These are phyloP conservation scores for Cheilosia impressa DNA, from an alignment of 2,888 invertebrate species.

Conservation along the genomic window DNA sequence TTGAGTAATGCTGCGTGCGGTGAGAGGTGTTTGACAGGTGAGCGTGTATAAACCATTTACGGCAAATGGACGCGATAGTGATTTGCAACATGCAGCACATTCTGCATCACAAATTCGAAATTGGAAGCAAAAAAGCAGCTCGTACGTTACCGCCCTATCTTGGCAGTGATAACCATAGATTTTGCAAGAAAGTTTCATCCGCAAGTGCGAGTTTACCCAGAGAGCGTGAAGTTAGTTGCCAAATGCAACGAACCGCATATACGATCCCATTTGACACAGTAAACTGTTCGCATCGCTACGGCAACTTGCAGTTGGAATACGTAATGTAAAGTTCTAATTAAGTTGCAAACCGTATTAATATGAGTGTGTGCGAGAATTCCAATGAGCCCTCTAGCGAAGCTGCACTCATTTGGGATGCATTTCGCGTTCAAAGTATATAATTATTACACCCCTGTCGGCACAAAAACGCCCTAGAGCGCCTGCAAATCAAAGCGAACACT, in stretches of 20 bases:
- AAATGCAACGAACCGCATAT: constrained; percentile 15
- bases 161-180: not conserved
- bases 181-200: constrained; percentile 1
- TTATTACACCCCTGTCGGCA: constrained; percentile 29
- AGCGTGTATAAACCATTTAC: too few species aligned
- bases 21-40: not conserved
- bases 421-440: constrained; percentile 61
- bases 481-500: constrained; percentile 43
- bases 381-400: constrained; percentile 22
- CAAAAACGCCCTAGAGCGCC: constrained; percentile 15
- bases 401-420: constrained; percentile 47
- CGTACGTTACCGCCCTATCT: not conserved
- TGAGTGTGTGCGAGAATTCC: constrained; percentile 33
- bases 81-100: too few species aligned
- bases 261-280: constrained; percentile 24
- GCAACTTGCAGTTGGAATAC: constrained; percentile 40
- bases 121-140: not conserved
- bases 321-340: constrained; percentile 60
- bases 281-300: constrained; percentile 29
- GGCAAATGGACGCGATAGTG: too few species aligned
- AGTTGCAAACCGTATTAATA: constrained; percentile 44
- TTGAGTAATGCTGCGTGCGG: constrained; percentile 30
- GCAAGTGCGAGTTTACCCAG: not conserved
- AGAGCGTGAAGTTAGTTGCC: constrained; percentile 10
- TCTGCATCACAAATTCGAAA: too few species aligned